phyloP scores from a whole-genome alignment of 2,113 vertebrate species.

The Lutjanus erythropterus region DNA sequence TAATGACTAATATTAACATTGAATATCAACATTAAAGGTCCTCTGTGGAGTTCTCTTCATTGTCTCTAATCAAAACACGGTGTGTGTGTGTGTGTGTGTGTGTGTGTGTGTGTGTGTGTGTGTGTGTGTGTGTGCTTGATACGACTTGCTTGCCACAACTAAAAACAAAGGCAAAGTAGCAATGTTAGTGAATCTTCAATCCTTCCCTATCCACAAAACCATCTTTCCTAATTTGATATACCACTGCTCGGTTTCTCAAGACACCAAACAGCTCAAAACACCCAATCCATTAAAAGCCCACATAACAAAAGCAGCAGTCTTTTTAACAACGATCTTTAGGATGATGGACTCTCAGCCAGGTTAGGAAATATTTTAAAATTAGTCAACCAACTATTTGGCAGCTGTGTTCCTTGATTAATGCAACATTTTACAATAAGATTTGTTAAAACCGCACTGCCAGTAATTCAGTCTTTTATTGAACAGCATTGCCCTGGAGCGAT shows the following conservation, averaged over 20 bases:
- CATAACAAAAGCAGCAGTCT: not conserved
- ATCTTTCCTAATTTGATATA: not conserved
- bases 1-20: too few relatives aligned
- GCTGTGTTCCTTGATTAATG: conserved; percentile 4
- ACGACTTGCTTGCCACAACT: too few relatives aligned
- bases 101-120: too few relatives aligned
- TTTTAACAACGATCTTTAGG: not conserved
- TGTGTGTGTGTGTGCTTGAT: too few relatives aligned
- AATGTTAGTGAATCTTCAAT: not conserved
- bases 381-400: conserved; percentile 12
- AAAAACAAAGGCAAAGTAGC: not conserved
- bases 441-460: conserved; percentile 7
- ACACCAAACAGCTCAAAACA: not conserved
- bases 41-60: too few relatives aligned
- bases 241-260: not conserved
- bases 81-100: too few relatives aligned
- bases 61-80: too few relatives aligned
- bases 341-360: not conserved
- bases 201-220: not conserved
- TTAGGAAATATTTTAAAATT: not conserved
- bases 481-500: not conserved
- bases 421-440: conserved; percentile 2
- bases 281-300: not conserved
- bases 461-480: conserved; percentile 28
- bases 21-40: too few relatives aligned